Base-by-base conservation (phyloP, 2,888 invertebrate genomes). In the Microctonus brassicae region DNA sequence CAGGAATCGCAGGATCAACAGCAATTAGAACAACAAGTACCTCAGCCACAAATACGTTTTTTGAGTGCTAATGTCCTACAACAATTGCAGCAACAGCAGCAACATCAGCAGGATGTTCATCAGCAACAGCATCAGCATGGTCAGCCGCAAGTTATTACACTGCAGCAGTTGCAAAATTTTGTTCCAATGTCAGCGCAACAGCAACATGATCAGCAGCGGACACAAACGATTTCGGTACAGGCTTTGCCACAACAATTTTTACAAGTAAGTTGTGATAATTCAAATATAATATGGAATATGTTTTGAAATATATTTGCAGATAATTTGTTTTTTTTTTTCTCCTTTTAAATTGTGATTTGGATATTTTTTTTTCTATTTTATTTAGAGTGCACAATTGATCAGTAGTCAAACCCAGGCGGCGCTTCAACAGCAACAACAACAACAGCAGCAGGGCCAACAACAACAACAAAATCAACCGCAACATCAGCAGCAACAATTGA, bases 401-500 rank as follows among this genome's bases (percentile, higher is more conserved):
- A 82, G 80, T 36, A 82, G 80, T 69, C 87, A 86, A 65, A 78
- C 83, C 13, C 82, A 82, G 65, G 76, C 81, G 58, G 76, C 80
- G 29, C 77, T 83, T 57, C 81, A 89, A 57, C 82, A 80, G 4
- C 84, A 86, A 20, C 85, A 87, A 58, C 83, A 84, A 62, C 86
- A 80, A 20, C 70, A 73, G 9, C 79, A 79, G 6, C 80, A 78
- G 11, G 75, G 66, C 4, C 81, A 90, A 76, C 90, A 89, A 75
- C 89, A 89, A 4, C 88, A 88, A 75, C 89, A 89, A 77, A 89
- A 89, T 70, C 90, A 89, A 69, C 82, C 82, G 73, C 90, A 89
- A 73, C 90, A 89, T 61, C 89, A 88, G 60, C 90, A 90, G 72
- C 91, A 91, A 26, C 91, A 91, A 76, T 82, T 86, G 29, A 86